Conservation (phyloP, 2,797 vertebrate genomes). For the Oceanodroma leucorhoa region DNA sequence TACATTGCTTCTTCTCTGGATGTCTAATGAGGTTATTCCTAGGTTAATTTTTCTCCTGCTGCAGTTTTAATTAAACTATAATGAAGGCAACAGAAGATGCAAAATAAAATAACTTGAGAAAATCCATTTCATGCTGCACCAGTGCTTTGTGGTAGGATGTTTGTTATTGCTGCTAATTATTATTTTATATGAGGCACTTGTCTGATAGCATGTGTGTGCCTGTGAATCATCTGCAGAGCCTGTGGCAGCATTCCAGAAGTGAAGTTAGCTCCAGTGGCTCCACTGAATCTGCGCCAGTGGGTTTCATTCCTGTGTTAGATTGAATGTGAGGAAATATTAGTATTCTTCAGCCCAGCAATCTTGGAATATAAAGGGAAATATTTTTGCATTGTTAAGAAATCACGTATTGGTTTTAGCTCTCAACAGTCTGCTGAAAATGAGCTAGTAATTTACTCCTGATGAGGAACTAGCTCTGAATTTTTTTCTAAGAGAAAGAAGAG, state of each 20-base stretch:
- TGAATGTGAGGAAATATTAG: background rate
- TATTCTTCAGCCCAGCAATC: background rate
- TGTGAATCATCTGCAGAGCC: conserved; percentile 10
- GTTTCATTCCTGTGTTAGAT: background rate
- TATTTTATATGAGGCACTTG: conserved; percentile 17
- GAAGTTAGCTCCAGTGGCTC: background rate
- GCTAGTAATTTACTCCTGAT: background rate
- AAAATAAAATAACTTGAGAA: background rate
- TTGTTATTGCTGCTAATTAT: conserved; percentile 29
- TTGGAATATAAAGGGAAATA: background rate
- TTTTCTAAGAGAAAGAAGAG: background rate
- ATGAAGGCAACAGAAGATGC: background rate
- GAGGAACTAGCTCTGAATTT: background rate
- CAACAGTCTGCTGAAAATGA: background rate
- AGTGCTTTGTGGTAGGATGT: background rate
- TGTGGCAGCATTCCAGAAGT: background rate
- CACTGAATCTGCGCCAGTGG: background rate
- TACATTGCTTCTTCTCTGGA: background rate
- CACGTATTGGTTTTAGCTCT: background rate
- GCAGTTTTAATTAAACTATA: conserved; percentile 35
- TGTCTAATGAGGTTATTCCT: conserved; percentile 23
- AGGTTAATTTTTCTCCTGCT: conserved; percentile 23
- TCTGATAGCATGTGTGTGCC: background rate
- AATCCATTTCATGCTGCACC: background rate
- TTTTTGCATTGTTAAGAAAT: background rate